Evolutionary conservation across 2,113 vertebrate species (phyloP).

Genomic region (Anolis carolinensis): DNA sequence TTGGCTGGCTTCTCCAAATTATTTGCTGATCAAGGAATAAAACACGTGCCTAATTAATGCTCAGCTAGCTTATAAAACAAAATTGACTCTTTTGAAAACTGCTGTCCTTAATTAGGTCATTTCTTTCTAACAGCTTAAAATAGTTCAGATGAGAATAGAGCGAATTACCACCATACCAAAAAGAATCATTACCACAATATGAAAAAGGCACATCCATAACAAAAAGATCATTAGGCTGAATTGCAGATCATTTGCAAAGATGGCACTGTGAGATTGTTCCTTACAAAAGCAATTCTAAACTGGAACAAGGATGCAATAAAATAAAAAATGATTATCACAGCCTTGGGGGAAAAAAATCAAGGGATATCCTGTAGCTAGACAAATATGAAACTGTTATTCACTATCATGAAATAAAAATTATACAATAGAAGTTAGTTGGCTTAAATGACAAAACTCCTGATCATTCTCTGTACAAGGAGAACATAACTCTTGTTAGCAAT

Average conservation of each 20-base stretch:
- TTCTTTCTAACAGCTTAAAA: slow-evolving; percentile 70
- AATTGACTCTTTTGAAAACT: slow-evolving; percentile 46
- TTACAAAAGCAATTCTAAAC: slow-evolving; percentile 63
- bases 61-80: slow-evolving; percentile 62
- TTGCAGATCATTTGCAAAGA: slow-evolving; percentile 64
- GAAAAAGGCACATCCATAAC: slow-evolving; percentile 36
- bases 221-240: slow-evolving; percentile 47
- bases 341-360: slow-evolving; percentile 58
- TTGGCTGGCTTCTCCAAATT: slow-evolving; percentile 52
- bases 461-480: not conserved
- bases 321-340: slow-evolving; percentile 52
- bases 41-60: slow-evolving; percentile 67
- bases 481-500: not conserved
- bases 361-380: slow-evolving; percentile 49
- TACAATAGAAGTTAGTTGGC: not conserved
- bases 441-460: not conserved
- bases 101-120: slow-evolving; percentile 69
- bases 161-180: slow-evolving; percentile 58
- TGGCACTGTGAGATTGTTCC: slow-evolving; percentile 58
- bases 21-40: slow-evolving; percentile 59
- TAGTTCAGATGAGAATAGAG: slow-evolving; percentile 68
- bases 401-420: not conserved
- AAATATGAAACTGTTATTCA: slow-evolving; percentile 46
- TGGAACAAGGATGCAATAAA: slow-evolving; percentile 64
- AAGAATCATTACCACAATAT: slow-evolving; percentile 55